Evolutionary conservation across 2,797 vertebrate genomes (phyloP), one percentile per base, ranked within the genome.

Genomic region (Catostomus latipinnis): DNA sequence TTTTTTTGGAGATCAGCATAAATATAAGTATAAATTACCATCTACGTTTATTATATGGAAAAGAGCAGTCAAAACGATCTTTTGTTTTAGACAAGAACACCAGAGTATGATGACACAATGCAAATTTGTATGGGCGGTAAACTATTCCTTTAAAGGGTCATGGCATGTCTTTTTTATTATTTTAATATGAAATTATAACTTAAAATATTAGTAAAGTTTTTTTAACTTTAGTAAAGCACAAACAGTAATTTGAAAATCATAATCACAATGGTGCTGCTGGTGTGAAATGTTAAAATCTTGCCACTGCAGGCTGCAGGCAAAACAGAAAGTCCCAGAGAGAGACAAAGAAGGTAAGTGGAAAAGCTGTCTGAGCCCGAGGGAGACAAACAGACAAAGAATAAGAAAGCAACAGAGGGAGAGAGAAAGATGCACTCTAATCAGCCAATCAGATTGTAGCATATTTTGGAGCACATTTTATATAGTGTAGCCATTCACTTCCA

Each of bases 201-300:
- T 34, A 34, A 34, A 34, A 34, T 34, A 34, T 34, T 34, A 34
- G 34, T 34, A 34, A 3, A 34, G 2, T 34, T 34, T 34, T 4
- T 34, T 34, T 3, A 34, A 34, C 34, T 34, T 34, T 34, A 34
- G 3, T 34, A 34, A 34, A 34, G 34, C 34, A 34, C 34, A 34
- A 34, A 34, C 34, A 34, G 34, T 34, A 2, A 34, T 34, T 3
- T 34, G 34, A 4, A 34, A 34, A 34, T 22, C 22, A 22, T 22
- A 3, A 22, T 22, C 22, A 45, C 56, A 78, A 54, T 22, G 34
- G 49, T 7, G 6, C 22, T 68, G 81, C 80, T 71, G 72, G 82
- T 86, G 82, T 81, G 61, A 91, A 86, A 89, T 65, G 65, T 72
- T 80, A 73, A 87, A 82, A 87, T 85, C 86, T 83, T 71, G 81